Evolutionary conservation across 1,140 invertebrate species (phyloP).

Genomic region (Tetraneura akinire): DNA sequence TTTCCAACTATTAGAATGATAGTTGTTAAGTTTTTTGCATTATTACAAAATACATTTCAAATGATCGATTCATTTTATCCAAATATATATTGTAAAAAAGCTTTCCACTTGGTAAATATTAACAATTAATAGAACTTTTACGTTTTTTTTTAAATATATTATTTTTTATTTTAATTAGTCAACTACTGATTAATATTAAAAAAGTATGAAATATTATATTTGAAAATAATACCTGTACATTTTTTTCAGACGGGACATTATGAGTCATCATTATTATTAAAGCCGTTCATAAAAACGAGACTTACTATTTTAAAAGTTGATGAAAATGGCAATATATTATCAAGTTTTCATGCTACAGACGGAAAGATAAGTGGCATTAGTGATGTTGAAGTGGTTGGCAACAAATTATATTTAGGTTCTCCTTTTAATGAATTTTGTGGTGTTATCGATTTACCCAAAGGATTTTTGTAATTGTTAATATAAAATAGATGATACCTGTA

Average conservation of each 20-base stretch:
- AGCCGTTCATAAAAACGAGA: not conserved
- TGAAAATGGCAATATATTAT: constrained; percentile 43
- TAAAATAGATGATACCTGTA: no score
- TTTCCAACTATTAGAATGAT: constrained; percentile 68
- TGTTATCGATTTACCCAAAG: not conserved
- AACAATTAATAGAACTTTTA: no score
- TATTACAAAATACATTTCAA: constrained; percentile 66
- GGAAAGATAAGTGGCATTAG: constrained; percentile 38
- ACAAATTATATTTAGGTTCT: constrained; percentile 51
- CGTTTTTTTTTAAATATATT: no score
- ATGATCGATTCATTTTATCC: constrained; percentile 64
- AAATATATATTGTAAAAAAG: constrained; percentile 63
- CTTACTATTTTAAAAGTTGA: constrained; percentile 45
- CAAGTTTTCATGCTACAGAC: constrained; percentile 47
- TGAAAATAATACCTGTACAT: not conserved
- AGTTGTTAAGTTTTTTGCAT: constrained; percentile 61
- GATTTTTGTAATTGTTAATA: not conserved
- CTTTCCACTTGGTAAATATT: constrained; percentile 61
- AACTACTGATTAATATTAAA: no score
- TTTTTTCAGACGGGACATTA: constrained; percentile 63
- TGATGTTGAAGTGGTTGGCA: constrained; percentile 43
- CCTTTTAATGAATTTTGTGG: constrained; percentile 49
- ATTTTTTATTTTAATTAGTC: no score
- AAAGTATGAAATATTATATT: no score
- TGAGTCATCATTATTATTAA: constrained; percentile 39